Base-by-base conservation (phyloP, 2,888 invertebrate genomes). In the Chorisops tibialis region DNA sequence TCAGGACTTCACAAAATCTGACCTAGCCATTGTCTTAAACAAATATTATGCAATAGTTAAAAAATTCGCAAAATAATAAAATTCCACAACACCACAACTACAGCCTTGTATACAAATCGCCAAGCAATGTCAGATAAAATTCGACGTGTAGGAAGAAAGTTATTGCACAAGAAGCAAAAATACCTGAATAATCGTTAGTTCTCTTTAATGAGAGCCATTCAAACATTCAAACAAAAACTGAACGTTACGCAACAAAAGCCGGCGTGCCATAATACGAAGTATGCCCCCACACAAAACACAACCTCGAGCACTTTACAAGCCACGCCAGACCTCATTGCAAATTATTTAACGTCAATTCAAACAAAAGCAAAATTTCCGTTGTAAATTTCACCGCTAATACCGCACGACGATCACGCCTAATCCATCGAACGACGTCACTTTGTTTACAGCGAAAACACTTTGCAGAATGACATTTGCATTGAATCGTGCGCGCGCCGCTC, bases 91-190 rank as follows among this genome's bases (percentile, higher is more conserved):
- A 30, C 9, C 5, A 30, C 30, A 7, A 7, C 30, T 30, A 30
- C 30, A 30, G 30, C 30, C 30, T n/a, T n/a, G n/a, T n/a, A n/a
- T 30, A 30, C 30, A 30, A 30, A 30, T 7, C 30, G 2, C 30
- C 30, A 9, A 30, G 9, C 30, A 9, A 30, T 30, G 30, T 30
- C 30, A 30, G 30, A 30, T 30, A 30, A 30, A 30, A 30, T 30
- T 9, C 30, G 30, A 30, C 9, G 30, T 30, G 30, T 30, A 30
- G 22, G 35, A 30, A 50, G 49, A 50, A 50, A 50, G 49, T 35
- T 14, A 50, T 50, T 50, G 35, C 49, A 14, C 18, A 50, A 50
- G 49, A 30, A 18, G 30, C 7, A 30, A 30, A 50, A 50, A 50
- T 35, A 50, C 49, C 49, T 9, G 16, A 50, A 50, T 21, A 24